Conservation (phyloP, 2,888 invertebrate genomes). For the Clitarchus hookeri region DNA sequence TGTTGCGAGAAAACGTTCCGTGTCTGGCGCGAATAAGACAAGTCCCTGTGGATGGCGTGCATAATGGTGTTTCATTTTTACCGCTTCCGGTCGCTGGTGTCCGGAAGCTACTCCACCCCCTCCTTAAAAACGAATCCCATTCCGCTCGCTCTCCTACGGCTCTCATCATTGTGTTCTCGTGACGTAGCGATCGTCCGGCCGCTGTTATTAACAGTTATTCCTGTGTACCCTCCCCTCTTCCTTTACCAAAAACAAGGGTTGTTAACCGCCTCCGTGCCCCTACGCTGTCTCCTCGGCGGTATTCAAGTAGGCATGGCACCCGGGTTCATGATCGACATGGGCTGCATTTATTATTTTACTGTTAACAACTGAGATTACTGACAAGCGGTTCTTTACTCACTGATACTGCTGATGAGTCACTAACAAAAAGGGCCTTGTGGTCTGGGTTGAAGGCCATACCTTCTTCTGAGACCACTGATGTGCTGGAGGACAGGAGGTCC, state of each 20-base stretch:
- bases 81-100: background rate
- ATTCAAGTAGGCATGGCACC: no score
- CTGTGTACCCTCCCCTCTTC: background rate
- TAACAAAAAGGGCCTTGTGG: no score
- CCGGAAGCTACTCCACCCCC: background rate
- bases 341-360: no score
- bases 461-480: no score
- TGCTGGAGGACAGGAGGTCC: no score
- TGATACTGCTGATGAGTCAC: no score
- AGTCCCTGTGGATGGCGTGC: background rate
- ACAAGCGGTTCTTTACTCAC: no score
- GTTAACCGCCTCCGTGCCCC: background rate
- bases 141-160: background rate
- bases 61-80: background rate
- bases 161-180: no score
- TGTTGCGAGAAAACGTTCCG: background rate
- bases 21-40: background rate
- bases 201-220: constrained; percentile 14
- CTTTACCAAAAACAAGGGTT: background rate
- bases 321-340: no score
- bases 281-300: background rate
- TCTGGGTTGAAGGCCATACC: no score
- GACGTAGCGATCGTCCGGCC: background rate
- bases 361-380: no score
- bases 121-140: background rate